A percentile compares a stretch with the other conserved stretches of the same genome.
phyloP scores from a whole-genome alignment of 2,797 vertebrate species.

The Alcedo quadribrachys region DNA sequence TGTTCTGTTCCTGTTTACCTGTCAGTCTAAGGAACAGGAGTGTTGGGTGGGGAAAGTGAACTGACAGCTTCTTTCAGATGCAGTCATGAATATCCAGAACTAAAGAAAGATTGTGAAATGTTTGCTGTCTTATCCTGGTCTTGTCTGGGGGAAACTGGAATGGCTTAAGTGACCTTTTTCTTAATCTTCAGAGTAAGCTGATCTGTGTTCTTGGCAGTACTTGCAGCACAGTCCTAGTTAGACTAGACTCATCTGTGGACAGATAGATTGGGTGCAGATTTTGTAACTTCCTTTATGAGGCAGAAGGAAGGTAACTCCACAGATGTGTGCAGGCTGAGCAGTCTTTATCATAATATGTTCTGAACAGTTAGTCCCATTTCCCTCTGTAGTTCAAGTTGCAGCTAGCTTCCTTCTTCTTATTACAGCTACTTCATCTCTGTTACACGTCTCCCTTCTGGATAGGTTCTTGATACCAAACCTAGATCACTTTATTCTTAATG shows the following conservation, averaged over 20 bases:
- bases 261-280: neutral
- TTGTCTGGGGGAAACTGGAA: neutral
- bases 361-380: neutral
- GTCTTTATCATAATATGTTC: neutral
- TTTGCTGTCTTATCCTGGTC: neutral
- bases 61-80: neutral
- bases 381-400: neutral
- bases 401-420: neutral
- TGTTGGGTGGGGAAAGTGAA: neutral
- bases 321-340: neutral
- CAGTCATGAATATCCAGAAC: neutral
- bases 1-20: neutral
- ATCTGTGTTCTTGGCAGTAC: neutral
- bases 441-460: neutral
- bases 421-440: neutral
- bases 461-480: neutral
- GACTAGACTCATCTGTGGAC: neutral
- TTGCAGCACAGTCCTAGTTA: neutral
- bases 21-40: neutral
- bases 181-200: neutral
- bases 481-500: neutral
- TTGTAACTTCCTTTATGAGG: neutral
- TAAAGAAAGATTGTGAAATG: neutral
- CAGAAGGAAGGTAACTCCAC: neutral
- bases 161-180: neutral